These are phyloP conservation scores for Pampus argenteus DNA, from an alignment of 2,797 vertebrate species.

Conservation along the genomic window DNA sequence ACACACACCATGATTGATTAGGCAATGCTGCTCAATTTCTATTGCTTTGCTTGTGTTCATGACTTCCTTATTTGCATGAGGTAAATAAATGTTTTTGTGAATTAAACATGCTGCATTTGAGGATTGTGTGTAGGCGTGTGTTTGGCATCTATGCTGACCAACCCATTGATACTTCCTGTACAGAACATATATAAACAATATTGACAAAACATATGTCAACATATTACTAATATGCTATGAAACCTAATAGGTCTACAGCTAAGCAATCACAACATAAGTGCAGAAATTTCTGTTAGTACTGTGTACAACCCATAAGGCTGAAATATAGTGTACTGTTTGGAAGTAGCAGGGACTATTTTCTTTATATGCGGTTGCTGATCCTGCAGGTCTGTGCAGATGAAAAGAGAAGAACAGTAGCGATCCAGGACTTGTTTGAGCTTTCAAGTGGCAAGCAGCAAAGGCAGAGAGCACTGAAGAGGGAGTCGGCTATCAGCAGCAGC, in stretches of 20 bases:
- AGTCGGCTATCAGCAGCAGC: conserved; percentile 50
- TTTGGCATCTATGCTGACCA: conserved; percentile 15
- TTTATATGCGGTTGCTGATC: conserved; percentile 29
- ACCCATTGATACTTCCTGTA: conserved; percentile 14
- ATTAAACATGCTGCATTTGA: conserved; percentile 61
- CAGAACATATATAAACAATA: neutral
- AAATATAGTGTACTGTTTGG: conserved; percentile 12
- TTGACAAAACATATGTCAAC: neutral
- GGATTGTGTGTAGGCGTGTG: neutral
- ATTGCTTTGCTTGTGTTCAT: conserved; percentile 66
- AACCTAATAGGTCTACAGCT: neutral
- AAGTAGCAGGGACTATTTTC: conserved; percentile 21
- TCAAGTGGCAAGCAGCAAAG: conserved; percentile 53
- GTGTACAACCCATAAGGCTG: neutral
- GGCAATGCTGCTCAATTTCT: conserved; percentile 49
- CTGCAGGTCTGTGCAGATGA: conserved; percentile 47
- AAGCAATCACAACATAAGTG: conserved; percentile 8
- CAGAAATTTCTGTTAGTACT: neutral
- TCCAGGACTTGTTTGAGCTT: conserved; percentile 54
- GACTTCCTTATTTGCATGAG: conserved; percentile 68
- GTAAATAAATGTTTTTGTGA: conserved; percentile 62
- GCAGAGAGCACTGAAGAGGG: conserved; percentile 48
- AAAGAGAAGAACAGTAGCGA: conserved; percentile 39
- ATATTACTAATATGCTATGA: neutral
- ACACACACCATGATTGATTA: conserved; percentile 69